Evolutionary conservation across 2,888 invertebrate species (phyloP), one percentile per base, ranked within the genome.

Genomic region (Erebia ligea): DNA sequence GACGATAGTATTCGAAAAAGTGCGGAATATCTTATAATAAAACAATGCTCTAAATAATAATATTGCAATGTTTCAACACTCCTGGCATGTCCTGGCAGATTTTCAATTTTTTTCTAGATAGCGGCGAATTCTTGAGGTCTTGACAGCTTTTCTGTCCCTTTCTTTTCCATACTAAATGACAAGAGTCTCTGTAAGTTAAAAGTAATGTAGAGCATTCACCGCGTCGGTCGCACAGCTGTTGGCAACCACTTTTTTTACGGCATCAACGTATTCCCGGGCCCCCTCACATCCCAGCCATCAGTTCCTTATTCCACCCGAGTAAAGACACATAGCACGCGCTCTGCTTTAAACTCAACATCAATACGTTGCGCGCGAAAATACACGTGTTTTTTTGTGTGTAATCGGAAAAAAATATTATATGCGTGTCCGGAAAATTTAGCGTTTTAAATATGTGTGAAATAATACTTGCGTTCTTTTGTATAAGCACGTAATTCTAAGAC

Each of bases 211-310:
- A 92, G 92, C 88, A 91, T 76, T 79, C 74, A 77, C 69, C 80
- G 76, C 75, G 80, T 76, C 82, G 77, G 76, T 82, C 78, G 73
- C 77, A 76, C 79, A 78, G 76, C 78, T 82, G 81, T 79, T 83
- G 86, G 86, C 87, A 86, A 87, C 91, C 82, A 86, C 87, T 91
- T 92, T 93, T 90, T 92, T 89, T 90, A 86, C 84, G 79, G 78
- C 81, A 84, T 86, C 89, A 88, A 89, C 90, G 88, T 89, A 89
- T 88, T 86, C 90, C 88, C 86, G 84, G 87, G 85, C 90, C 67
- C 89, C 83, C 86, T 84, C 83, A 81, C 82, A 83, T 87, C 88
- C 86, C 86, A 34, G 34, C 34, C 34, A 82, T 76, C 81, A 85
- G 89, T 90, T 91, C 90, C 92, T 91, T 90, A 88, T 90, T 88